Percentiles rank a stretch among this genome's conserved stretches.
Conservation (phyloP, 2,888 invertebrate species). For the Eugnorisma glareosa region DNA sequence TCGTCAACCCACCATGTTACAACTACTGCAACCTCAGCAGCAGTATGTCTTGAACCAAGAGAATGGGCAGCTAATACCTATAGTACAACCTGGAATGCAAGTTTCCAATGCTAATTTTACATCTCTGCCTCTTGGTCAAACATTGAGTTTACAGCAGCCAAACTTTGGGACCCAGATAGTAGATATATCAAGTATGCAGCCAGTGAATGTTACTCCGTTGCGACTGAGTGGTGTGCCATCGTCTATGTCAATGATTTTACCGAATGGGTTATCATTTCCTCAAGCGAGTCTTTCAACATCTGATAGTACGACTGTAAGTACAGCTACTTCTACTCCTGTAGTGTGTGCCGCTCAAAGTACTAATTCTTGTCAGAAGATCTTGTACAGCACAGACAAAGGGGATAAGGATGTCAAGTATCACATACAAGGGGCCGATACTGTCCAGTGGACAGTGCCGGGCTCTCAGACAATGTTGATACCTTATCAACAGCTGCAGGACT, state of each 20-base stretch:
- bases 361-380: slow-evolving; percentile 85
- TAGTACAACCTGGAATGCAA: slow-evolving; percentile 87
- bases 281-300: slow-evolving; percentile 83
- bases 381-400: slow-evolving; percentile 86
- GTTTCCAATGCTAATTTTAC: slow-evolving; percentile 86
- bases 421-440: slow-evolving; percentile 85
- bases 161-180: slow-evolving; percentile 87
- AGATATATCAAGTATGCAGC: slow-evolving; percentile 87
- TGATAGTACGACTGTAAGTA: slow-evolving; percentile 87
- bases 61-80: slow-evolving; percentile 88
- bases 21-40: slow-evolving; percentile 84
- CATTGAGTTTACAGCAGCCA: slow-evolving; percentile 83
- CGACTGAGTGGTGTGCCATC: slow-evolving; percentile 86
- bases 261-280: slow-evolving; percentile 84
- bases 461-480: slow-evolving; percentile 89
- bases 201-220: slow-evolving; percentile 86
- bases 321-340: slow-evolving; percentile 85
- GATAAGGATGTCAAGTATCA: slow-evolving; percentile 88
- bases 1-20: slow-evolving; percentile 86
- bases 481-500: slow-evolving; percentile 87
- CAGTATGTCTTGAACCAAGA: slow-evolving; percentile 88
- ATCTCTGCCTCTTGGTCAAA: slow-evolving; percentile 83
- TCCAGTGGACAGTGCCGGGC: slow-evolving; percentile 87
- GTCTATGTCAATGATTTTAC: slow-evolving; percentile 88
- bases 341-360: slow-evolving; percentile 87